phyloP scores from a whole-genome alignment of 1,140 invertebrate species.

The Caenorhabditis latens region DNA sequence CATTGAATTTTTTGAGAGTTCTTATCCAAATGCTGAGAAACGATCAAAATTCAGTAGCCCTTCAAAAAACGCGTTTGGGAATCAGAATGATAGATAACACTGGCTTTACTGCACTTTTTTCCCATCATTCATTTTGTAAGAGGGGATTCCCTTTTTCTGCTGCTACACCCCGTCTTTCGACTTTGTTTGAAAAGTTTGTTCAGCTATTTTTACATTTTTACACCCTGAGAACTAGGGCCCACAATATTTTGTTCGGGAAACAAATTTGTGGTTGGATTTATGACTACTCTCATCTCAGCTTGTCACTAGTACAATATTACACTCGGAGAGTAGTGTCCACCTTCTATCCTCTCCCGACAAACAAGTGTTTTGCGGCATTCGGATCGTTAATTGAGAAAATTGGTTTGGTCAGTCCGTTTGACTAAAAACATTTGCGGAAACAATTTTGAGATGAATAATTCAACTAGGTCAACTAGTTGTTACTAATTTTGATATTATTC shows the following conservation, averaged over 20 bases:
- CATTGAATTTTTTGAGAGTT: not conserved
- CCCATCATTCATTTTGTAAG: constrained; percentile 48
- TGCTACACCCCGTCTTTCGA: not conserved
- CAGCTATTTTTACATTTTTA: constrained; percentile 53
- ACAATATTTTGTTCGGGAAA: constrained; percentile 10
- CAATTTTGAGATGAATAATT: constrained; percentile 36
- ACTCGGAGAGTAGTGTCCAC: not conserved
- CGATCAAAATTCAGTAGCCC: not conserved
- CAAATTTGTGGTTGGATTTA: constrained; percentile 50
- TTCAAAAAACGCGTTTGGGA: constrained; percentile 44
- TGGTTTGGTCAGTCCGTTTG: not conserved
- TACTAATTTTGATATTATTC: no score
- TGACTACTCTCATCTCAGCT: constrained; percentile 16
- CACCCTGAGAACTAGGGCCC: not conserved
- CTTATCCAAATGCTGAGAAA: not conserved
- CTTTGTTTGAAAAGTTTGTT: constrained; percentile 21
- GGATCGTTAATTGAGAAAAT: constrained; percentile 1
- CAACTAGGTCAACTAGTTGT: not conserved
- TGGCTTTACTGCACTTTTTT: constrained; percentile 39
- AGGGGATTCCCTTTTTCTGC: constrained; percentile 45
- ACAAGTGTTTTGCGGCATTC: not conserved
- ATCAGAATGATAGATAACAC: constrained; percentile 53
- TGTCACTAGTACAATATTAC: constrained; percentile 48
- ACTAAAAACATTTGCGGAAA: constrained; percentile 12
- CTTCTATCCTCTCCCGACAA: constrained; percentile 7